Evolutionary conservation across 2,888 invertebrate species (phyloP), one percentile per base, ranked within the genome.

Genomic region (Protophormia terraenovae): DNA sequence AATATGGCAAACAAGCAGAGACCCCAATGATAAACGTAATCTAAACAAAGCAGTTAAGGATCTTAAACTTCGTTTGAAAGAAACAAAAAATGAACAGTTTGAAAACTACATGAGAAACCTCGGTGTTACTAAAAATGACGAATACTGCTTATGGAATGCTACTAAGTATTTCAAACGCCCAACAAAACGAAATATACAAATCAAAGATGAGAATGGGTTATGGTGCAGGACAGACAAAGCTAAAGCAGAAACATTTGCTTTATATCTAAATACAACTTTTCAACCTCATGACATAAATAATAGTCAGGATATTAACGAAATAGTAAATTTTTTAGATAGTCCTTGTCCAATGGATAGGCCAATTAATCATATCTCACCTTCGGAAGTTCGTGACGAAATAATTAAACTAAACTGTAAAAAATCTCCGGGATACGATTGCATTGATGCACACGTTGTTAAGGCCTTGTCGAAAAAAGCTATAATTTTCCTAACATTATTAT

Each of bases 1-100:
- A n/a, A n/a, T 67, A 16, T 67, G 66, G 55, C 66, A 47, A n/a
- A 55, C 24, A 27, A 45, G 27, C 66, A 55, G 77, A 77, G 53
- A 77, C n/a, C 67, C 67, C 12, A 66, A 53, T 8, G 55, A 77
- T 29, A 77, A 77, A 45, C 58, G 29, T 16, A 66, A 35, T 12
- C 32, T 77, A 29, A 77, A 66, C 16, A 66, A 35, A 77, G 64
- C 76, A n/a, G n/a, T n/a, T n/a, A n/a, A n/a, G n/a, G n/a, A n/a
- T n/a, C n/a, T n/a, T n/a, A n/a, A n/a, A n/a, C n/a, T n/a, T 29
- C 53, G 58, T 16, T 29, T 67, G 5, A 22, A 41, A 41, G 19
- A 50, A 50, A 22, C 19, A 50, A 50, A 50, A 50, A 50, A 50
- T 50, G 1, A 50, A 8, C 38, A 41, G 0, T 14, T 58, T 16